A percentile compares a stretch with the other conserved stretches of the same genome.
Evolutionary conservation across 2,113 vertebrate species (phyloP).

Genomic region (Origma solitaria): DNA sequence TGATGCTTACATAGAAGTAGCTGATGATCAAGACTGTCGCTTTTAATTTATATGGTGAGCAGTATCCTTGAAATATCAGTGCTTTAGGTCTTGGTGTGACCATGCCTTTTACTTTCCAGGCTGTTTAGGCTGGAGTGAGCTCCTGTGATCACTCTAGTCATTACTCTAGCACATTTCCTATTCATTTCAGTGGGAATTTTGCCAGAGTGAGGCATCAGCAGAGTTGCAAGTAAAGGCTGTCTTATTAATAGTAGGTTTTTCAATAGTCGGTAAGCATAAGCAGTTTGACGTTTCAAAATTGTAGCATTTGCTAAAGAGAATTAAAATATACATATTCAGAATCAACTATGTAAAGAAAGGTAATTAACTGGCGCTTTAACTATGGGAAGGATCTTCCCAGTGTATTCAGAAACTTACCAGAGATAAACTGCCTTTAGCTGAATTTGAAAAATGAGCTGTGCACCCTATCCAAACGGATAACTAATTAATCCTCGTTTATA

Average conservation of each 20-base stretch:
- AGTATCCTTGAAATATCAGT: neutral
- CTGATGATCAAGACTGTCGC: neutral
- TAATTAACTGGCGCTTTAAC: neutral
- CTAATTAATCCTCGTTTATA: conserved; percentile 63
- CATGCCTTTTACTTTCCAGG: neutral
- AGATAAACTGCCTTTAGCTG: conserved; percentile 50
- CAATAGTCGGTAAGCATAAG: neutral
- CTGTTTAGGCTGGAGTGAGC: neutral
- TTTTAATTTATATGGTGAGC: neutral
- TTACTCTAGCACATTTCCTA: neutral
- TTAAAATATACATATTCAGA: neutral
- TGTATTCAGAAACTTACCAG: conserved; percentile 32
- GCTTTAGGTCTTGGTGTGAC: neutral
- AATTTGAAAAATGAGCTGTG: conserved; percentile 62
- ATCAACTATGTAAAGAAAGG: neutral
- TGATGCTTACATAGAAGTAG: neutral
- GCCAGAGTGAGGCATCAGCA: neutral
- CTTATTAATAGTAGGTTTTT: neutral
- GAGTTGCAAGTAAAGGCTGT: neutral
- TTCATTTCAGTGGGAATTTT: neutral
- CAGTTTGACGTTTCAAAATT: neutral
- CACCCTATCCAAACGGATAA: conserved; percentile 35
- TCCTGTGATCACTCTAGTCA: neutral
- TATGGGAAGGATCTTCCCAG: neutral
- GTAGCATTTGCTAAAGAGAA: neutral